Evolutionary conservation across 2,797 vertebrate genomes (phyloP).

Genomic region (Neosilurus mollespiculum): DNA sequence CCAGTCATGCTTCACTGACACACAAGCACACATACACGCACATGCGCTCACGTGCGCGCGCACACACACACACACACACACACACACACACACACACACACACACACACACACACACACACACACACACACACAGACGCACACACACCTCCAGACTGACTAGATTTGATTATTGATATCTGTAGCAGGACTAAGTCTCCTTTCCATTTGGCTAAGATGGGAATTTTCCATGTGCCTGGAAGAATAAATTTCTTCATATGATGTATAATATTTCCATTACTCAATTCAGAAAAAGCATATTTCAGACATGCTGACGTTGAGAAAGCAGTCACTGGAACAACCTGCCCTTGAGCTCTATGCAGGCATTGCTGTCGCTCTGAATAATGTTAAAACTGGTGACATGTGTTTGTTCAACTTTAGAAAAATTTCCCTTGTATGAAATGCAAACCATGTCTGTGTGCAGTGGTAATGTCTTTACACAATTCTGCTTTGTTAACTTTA

Average conservation of each 20-base stretch:
- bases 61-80: not conserved
- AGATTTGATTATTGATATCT: conserved; percentile 22
- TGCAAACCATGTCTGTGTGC: not conserved
- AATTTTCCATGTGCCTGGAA: conserved; percentile 14
- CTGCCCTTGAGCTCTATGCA: conserved; percentile 41
- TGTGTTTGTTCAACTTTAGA: conserved; percentile 12
- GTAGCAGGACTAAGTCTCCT: conserved; percentile 27
- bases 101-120: not conserved
- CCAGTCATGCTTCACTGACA: conserved; percentile 18
- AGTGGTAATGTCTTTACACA: not conserved
- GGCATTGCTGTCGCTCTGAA: conserved; percentile 43
- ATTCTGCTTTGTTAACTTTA: not conserved
- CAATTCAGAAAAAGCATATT: conserved; percentile 20
- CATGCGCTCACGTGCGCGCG: not conserved
- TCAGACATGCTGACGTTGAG: conserved; percentile 19
- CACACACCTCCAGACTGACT: not conserved
- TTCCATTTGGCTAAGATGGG: not conserved
- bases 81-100: not conserved
- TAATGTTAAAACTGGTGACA: conserved; percentile 29
- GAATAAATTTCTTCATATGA: conserved; percentile 26
- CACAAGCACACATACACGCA: not conserved
- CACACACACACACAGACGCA: not conserved
- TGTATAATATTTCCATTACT: conserved; percentile 18
- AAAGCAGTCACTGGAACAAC: conserved; percentile 30
- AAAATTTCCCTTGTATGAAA: not conserved